Conservation (phyloP, 2,888 invertebrate species). For the Plebejus melissa region DNA sequence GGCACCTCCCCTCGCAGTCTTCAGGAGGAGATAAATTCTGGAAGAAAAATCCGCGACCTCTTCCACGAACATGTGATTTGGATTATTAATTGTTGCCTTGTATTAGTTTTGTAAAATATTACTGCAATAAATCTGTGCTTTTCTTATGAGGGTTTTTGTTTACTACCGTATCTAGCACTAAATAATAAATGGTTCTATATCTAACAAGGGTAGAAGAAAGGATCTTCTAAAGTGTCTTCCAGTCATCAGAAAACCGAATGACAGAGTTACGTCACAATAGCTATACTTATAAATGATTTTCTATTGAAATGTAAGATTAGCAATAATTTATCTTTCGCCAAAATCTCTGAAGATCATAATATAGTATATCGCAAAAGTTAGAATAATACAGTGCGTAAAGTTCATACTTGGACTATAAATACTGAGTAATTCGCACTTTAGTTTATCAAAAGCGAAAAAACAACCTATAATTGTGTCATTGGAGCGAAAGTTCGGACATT, state of each 20-base stretch:
- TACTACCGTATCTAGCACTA: not conserved
- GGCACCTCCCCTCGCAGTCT: conserved; percentile 49
- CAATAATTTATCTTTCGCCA: not conserved
- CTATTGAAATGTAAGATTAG: not conserved
- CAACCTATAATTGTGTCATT: conserved; percentile 40
- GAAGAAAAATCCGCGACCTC: conserved; percentile 76
- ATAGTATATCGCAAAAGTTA: conserved; percentile 7
- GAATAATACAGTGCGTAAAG: conserved; percentile 9
- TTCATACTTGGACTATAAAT: conserved; percentile 29
- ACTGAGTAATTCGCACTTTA: conserved; percentile 35
- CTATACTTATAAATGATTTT: not conserved
- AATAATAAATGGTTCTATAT: not conserved
- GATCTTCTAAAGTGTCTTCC: too few relatives aligned
- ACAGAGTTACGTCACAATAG: too few relatives aligned
- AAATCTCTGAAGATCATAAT: too few relatives aligned
- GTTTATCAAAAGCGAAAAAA: conserved; percentile 38
- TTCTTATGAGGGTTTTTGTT: not conserved
- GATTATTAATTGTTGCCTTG: conserved; percentile 59
- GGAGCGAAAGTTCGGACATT: conserved; percentile 50
- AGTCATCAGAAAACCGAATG: too few relatives aligned
- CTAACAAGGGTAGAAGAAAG: too few relatives aligned
- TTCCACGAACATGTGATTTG: conserved; percentile 74
- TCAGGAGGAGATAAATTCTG: conserved; percentile 71
- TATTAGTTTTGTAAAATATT: conserved; percentile 23
- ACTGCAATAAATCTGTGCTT: not conserved